phyloP scores from a whole-genome alignment of 2,888 invertebrate species.

The Chrysopilus asiliformis region DNA sequence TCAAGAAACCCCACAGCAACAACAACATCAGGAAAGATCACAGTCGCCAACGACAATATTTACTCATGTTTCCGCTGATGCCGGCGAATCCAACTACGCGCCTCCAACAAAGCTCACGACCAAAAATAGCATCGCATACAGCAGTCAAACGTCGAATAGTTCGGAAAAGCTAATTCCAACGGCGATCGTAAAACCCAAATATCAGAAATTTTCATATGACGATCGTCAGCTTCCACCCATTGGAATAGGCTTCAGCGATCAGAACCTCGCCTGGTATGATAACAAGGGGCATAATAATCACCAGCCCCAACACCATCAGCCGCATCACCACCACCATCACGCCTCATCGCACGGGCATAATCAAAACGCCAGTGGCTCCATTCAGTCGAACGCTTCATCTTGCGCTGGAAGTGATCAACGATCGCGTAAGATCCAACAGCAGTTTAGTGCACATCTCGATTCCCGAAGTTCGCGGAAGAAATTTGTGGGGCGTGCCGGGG shows the following conservation, averaged over 20 bases:
- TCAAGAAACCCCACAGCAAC: too few relatives aligned
- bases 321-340: not conserved
- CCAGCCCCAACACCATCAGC: not conserved
- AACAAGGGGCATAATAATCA: not conserved
- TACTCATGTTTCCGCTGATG: conserved; percentile 1
- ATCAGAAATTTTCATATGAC: conserved; percentile 28
- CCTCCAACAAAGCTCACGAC: conserved; percentile 9
- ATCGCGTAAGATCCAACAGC: conserved; percentile 11
- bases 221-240: conserved; percentile 30
- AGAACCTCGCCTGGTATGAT: conserved; percentile 9
- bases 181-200: conserved; percentile 24
- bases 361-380: conserved; percentile 1
- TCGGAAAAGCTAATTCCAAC: conserved; percentile 17
- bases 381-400: not conserved
- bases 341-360: conserved; percentile 3
- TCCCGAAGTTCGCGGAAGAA: conserved; percentile 13
- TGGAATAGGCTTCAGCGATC: conserved; percentile 17
- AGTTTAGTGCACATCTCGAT: conserved; percentile 12
- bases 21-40: conserved; percentile 4
- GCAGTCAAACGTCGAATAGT: not conserved
- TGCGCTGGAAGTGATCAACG: conserved; percentile 7
- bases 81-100: not conserved
- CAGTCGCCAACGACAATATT: too few relatives aligned
- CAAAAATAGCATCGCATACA: conserved; percentile 11
- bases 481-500: conserved; percentile 7